phyloP scores from a whole-genome alignment of 2,113 vertebrate species.

The Nannobrachium achirus region DNA sequence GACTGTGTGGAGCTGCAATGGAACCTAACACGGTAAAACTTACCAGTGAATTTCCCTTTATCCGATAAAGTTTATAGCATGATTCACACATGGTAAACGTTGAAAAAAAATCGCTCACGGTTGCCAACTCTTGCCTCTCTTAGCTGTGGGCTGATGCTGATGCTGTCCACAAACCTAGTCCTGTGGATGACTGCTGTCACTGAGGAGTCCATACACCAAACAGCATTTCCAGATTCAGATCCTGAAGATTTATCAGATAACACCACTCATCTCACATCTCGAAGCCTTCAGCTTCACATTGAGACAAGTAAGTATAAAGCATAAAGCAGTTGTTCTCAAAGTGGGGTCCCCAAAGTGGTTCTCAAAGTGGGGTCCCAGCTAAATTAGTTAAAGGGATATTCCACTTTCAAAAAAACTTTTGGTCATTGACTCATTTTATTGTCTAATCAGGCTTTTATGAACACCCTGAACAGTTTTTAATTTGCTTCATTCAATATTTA shows the following conservation, averaged over 20 bases:
- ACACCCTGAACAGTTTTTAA: too few relatives aligned
- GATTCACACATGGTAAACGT: background rate
- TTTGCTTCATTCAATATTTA: too few relatives aligned
- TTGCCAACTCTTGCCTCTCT: background rate
- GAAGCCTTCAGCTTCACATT: slow-evolving; percentile 42
- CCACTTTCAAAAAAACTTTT: too few relatives aligned
- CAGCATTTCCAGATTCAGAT: slow-evolving; percentile 38
- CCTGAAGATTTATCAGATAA: too few relatives aligned
- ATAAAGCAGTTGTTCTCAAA: background rate
- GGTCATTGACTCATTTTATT: too few relatives aligned
- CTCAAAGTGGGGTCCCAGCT: background rate
- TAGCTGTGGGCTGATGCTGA: slow-evolving; percentile 94
- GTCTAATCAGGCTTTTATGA: too few relatives aligned
- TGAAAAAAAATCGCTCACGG: background rate
- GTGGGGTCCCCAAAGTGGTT: background rate
- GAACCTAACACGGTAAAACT: slow-evolving; percentile 85
- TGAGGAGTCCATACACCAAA: slow-evolving; percentile 92
- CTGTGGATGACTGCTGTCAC: slow-evolving; percentile 92
- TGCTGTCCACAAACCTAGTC: slow-evolving; percentile 88
- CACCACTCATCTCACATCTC: background rate
- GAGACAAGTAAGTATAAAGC: slow-evolving; percentile 44
- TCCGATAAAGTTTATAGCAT: too few relatives aligned
- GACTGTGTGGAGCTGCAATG: slow-evolving; percentile 89
- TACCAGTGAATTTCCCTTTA: background rate
- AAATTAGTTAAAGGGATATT: too few relatives aligned